These are phyloP conservation scores for Graphium colonna DNA, from an alignment of 2,888 invertebrate species.

Conservation along the genomic window DNA sequence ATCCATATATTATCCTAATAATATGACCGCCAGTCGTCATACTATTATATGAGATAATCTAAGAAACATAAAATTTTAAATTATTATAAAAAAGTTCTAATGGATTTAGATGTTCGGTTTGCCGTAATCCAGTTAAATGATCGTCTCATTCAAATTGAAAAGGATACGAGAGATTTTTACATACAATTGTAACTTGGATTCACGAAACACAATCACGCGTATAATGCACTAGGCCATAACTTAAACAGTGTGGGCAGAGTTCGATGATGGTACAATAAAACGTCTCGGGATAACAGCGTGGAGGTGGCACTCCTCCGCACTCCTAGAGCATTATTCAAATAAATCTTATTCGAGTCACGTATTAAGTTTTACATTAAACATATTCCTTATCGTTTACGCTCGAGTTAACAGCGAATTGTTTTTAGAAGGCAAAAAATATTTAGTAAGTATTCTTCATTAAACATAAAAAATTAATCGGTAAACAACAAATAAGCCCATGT, in stretches of 20 bases:
- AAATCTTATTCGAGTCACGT: conserved; percentile 22
- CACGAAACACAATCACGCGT: conserved; percentile 6
- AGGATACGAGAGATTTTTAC: conserved; percentile 1
- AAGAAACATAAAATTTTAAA: too few relatives aligned
- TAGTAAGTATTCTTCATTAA: too few relatives aligned
- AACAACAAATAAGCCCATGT: not conserved
- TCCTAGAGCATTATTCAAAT: conserved; percentile 21
- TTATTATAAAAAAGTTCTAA: too few relatives aligned
- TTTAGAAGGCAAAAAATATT: not conserved
- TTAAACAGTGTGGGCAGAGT: conserved; percentile 24
- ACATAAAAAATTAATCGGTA: conserved; percentile 5
- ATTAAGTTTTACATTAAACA: conserved; percentile 19
- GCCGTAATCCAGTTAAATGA: too few relatives aligned
- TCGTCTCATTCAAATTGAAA: not conserved
- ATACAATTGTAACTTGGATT: conserved; percentile 13
- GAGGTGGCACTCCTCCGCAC: conserved; percentile 28
- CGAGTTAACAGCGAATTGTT: not conserved
- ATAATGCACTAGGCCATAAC: conserved; percentile 14
- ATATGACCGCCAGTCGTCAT: too few relatives aligned
- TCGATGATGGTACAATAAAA: conserved; percentile 34
- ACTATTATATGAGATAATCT: too few relatives aligned
- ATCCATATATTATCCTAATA: too few relatives aligned
- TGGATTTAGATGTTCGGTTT: too few relatives aligned
- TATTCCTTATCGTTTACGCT: conserved; percentile 17
- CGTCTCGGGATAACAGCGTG: conserved; percentile 30